Percentiles rank a stretch among this genome's conserved stretches.
phyloP scores from a whole-genome alignment of 1,140 invertebrate genomes.

The Muscidifurax raptorellus region DNA sequence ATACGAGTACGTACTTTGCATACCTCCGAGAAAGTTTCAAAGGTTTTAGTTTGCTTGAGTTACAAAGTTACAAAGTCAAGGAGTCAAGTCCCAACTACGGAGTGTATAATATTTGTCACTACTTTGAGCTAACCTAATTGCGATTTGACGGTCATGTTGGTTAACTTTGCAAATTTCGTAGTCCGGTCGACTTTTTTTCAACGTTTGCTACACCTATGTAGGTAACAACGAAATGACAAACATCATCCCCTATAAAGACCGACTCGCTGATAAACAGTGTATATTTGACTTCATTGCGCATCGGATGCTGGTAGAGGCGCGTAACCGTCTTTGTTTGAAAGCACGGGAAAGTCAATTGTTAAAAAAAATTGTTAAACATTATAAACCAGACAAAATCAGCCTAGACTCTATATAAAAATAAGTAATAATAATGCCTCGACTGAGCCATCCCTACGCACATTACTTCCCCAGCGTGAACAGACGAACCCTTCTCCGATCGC shows the following conservation, averaged over 20 bases:
- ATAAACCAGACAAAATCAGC: no score
- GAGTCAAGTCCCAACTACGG: not conserved
- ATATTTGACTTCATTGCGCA: not conserved
- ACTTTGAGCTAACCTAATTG: constrained; percentile 1
- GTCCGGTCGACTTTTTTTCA: not conserved
- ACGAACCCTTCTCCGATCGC: not conserved
- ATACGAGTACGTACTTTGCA: constrained; percentile 33
- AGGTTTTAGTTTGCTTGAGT: not conserved
- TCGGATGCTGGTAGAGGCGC: not conserved
- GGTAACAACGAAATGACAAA: not conserved
- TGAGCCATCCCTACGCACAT: not conserved
- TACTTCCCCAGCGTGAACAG: not conserved
- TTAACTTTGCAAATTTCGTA: not conserved
- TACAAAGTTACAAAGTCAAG: not conserved
- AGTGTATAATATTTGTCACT: not conserved
- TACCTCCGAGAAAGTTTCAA: constrained; percentile 2
- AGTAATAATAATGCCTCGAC: no score
- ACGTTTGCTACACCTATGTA: not conserved
- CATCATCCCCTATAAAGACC: not conserved
- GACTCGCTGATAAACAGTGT: no score
- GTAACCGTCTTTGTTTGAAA: not conserved
- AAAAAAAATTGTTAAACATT: no score
- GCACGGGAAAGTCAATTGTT: no score
- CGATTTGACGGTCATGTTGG: not conserved
- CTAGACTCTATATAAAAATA: no score